These are phyloP conservation scores for Stercorarius parasiticus DNA, from an alignment of 2,113 vertebrate species.

Conservation along the genomic window DNA sequence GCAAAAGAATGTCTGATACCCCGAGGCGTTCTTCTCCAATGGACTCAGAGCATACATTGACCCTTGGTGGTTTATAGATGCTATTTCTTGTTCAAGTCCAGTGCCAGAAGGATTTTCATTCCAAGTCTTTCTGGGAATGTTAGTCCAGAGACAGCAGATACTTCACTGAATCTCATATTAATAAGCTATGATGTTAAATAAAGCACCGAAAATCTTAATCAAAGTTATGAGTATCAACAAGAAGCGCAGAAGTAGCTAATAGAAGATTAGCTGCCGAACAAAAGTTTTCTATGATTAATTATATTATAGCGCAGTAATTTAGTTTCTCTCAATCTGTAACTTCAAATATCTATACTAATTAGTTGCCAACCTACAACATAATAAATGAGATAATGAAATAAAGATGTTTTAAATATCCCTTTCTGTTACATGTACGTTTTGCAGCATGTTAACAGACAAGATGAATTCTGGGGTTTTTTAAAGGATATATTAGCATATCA, in stretches of 20 bases:
- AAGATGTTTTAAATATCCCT: constrained; percentile 31
- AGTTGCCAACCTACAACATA: constrained; percentile 41
- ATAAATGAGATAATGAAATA: constrained; percentile 51
- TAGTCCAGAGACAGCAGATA: not conserved
- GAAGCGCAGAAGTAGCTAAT: constrained; percentile 10
- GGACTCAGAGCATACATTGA: not conserved
- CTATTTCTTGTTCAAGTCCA: not conserved
- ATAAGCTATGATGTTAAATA: constrained; percentile 8
- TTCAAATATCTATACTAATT: constrained; percentile 57
- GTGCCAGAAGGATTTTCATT: not conserved
- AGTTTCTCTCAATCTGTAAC: constrained; percentile 20
- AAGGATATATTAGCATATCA: not conserved
- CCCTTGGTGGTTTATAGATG: not conserved
- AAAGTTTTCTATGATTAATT: constrained; percentile 56
- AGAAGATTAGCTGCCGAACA: constrained; percentile 30
- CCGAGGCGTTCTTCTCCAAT: not conserved
- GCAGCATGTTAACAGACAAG: not conserved
- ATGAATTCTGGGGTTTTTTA: not conserved
- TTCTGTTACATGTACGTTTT: not conserved
- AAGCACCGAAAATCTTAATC: constrained; percentile 34
- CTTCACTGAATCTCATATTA: not conserved
- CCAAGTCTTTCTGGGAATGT: not conserved
- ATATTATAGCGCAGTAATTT: constrained; percentile 10
- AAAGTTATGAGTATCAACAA: constrained; percentile 41
- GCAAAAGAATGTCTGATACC: not conserved